Percentiles rank a stretch among this genome's conserved stretches.
These are phyloP conservation scores for Syritta pipiens DNA, from an alignment of 2,888 invertebrate species.

Conservation along the genomic window DNA sequence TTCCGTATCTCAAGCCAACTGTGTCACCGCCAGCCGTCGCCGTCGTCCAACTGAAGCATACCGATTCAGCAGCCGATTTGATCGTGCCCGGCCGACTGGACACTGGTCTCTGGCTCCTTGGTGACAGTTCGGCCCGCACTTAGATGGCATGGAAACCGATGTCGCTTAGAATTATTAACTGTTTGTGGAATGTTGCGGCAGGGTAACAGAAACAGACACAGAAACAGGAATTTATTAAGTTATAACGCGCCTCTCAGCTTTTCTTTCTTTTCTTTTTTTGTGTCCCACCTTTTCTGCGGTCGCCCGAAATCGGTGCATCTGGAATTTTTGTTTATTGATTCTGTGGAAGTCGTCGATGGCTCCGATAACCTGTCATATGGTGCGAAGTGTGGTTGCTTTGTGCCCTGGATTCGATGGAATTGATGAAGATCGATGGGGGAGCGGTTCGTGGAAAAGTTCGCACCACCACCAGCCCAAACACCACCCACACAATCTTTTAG, in stretches of 20 bases:
- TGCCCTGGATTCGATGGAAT: no score
- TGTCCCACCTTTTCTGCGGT: constrained; percentile 26
- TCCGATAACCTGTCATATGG: constrained; percentile 52
- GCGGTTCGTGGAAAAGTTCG: no score
- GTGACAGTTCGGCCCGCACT: constrained; percentile 63
- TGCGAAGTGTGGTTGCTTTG: no score
- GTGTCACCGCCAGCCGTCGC: no score
- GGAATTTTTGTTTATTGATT: constrained; percentile 35
- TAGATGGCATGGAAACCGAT: constrained; percentile 53
- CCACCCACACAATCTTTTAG: no score
- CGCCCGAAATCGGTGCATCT: constrained; percentile 42
- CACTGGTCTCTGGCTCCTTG: no score
- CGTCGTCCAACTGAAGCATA: no score
- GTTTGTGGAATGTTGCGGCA: constrained; percentile 55
- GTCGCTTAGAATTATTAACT: constrained; percentile 67
- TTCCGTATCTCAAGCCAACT: constrained; percentile 61
- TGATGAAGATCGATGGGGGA: no score
- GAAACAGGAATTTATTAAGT: constrained; percentile 65
- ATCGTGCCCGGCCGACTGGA: constrained; percentile 34
- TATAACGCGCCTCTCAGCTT: constrained; percentile 32
- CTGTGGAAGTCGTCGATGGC: constrained; percentile 44
- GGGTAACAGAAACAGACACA: no score
- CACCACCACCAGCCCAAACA: no score
- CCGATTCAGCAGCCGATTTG: constrained; percentile 65
- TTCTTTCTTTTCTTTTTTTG: constrained; percentile 1